Evolutionary conservation across 2,888 invertebrate species (phyloP), one percentile per base, ranked within the genome.

Genomic region (Octonoba sinensis): DNA sequence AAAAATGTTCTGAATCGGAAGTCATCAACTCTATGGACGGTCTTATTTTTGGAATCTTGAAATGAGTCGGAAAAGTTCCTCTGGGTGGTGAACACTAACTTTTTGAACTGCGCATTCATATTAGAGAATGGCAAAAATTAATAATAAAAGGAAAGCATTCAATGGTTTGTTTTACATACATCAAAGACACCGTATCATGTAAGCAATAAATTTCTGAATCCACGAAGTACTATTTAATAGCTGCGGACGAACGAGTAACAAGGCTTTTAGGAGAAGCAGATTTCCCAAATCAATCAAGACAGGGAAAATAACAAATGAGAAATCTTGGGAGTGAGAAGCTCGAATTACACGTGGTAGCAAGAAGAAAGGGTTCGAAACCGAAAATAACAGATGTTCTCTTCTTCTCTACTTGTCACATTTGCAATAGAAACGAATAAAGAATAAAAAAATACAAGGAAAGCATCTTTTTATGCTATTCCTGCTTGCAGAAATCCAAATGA

Each of bases 351-450:
- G 70, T 36, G 47, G 54, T 18, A 16, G 46, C n/a, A 3, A 18
- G 20, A 57, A 49, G 60, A 66, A 79, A 71, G 64, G 54, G 51
- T 54, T 54, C 27, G 67, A 49, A 54, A 54, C 27, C 18, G 60
- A 67, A 36, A 49, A 79, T 79, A 79, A 79, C 79, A 79, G 73
- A 79, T 79, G 79, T 79, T 79, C 73, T 56, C 73, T 64, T 54
- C 79, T 73, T 79, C 73, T 59, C 72, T 79, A 73, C 73, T 73
- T 79, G 79, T 79, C 79, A 79, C 72, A 79, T 79, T 79, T 79
- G 79, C 73, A 79, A 79, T 79, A 79, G 79, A 79, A 79, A 79
- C 79, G 79, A 79, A 79, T 79, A 79, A 79, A 67, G 60, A 73
- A 64, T 62, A 79, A 73, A 74, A 74, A 69, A 69, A 62, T 47